phyloP scores from a whole-genome alignment of 2,888 invertebrate species.

The Muschampia plurimacula region DNA sequence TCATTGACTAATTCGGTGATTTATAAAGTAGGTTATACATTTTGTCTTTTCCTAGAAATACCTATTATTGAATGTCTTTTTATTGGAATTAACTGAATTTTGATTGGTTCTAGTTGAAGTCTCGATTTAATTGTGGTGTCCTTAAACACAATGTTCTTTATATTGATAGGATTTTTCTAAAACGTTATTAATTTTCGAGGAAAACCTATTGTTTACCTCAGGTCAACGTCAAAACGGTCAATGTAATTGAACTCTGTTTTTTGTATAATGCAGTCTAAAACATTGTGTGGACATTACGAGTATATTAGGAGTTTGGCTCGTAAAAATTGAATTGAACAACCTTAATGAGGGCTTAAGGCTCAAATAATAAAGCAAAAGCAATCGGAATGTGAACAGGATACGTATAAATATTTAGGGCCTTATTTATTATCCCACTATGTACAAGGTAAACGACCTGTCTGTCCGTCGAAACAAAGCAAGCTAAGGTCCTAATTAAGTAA shows the following conservation, averaged over 20 bases:
- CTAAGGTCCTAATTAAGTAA: conserved; percentile 30
- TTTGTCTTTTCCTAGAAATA: too few species aligned
- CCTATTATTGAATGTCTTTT: too few species aligned
- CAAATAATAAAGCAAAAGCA: neutral
- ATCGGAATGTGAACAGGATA: conserved; percentile 23
- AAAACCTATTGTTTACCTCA: too few species aligned
- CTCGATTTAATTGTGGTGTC: neutral
- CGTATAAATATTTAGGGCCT: conserved; percentile 22
- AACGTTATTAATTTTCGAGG: neutral
- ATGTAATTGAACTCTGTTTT: neutral
- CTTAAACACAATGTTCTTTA: too few species aligned
- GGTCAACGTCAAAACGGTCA: neutral
- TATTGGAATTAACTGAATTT: too few species aligned
- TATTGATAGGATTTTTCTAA: neutral
- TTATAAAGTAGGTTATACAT: neutral
- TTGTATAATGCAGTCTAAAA: neutral
- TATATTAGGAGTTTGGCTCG: neutral
- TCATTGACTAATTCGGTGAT: neutral
- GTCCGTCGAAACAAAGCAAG: conserved; percentile 26
- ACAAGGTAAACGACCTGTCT: conserved; percentile 29
- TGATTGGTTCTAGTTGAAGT: neutral
- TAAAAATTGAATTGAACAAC: neutral
- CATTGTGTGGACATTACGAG: too few species aligned
- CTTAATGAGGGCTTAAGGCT: neutral
- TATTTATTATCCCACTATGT: conserved; percentile 21